Conservation (phyloP, 2,113 vertebrate genomes). For the Gnathochromis pfefferi region DNA sequence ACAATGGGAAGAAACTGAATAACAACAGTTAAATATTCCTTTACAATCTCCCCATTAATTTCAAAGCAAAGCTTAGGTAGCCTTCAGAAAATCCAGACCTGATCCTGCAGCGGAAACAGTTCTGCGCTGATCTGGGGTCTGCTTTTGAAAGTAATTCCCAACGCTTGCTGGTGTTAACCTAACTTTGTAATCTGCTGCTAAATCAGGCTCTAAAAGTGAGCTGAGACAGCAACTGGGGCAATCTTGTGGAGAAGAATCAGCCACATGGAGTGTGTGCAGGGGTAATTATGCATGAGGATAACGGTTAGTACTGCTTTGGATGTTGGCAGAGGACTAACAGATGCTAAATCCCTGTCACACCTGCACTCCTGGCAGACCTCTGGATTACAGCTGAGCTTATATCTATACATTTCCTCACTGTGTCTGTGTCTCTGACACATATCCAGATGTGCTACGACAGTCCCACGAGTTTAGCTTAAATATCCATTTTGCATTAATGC, state of each 20-base stretch:
- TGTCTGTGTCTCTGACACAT: neutral
- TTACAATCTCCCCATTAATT: neutral
- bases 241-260: conserved; percentile 5
- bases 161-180: neutral
- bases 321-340: conserved; percentile 49
- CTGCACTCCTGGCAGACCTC: conserved; percentile 31
- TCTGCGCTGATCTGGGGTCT: conserved; percentile 9
- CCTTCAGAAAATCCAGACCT: neutral
- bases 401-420: neutral
- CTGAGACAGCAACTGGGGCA: conserved; percentile 5
- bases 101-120: neutral
- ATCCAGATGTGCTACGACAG: neutral
- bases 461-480: neutral
- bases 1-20: neutral
- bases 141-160: conserved; percentile 1
- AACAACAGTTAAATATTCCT: neutral
- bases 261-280: neutral
- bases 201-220: conserved; percentile 33
- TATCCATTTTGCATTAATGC: neutral
- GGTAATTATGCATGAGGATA: conserved; percentile 59
- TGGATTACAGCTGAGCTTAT: conserved; percentile 14
- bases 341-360: conserved; percentile 42
- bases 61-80: neutral
- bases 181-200: conserved; percentile 40
- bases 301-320: conserved; percentile 33